Base-by-base conservation (phyloP, 2,888 invertebrate species). In the Apodemia zela region DNA sequence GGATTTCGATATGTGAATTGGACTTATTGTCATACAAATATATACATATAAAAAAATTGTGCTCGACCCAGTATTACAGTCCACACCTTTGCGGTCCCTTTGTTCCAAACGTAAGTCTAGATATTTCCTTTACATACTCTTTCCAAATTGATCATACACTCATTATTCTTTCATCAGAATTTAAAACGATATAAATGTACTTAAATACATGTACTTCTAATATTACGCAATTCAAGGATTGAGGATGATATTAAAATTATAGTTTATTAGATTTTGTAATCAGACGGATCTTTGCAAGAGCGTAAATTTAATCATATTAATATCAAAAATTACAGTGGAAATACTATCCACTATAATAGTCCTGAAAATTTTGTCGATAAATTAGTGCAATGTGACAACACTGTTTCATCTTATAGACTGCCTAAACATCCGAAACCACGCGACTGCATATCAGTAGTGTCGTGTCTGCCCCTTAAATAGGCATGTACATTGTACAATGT, bases 1-100 rank as follows among this genome's bases (percentile, higher is more conserved):
- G 86, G 87, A 80, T 78, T 82, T 76, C 82, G 87, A 89, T 89
- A 89, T 90, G 90, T 89, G 79, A 80, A 80, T 80, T 80, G 80
- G 82, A 87, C 87, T 85, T 88, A 88, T 85, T 85, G 87, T 85
- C 87, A 82, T 87, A 87, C 73, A 80, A 82, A 85, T 85, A 77
- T 87, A 87, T 54, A 54, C 54, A 54, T 83, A 86, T 77, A 74
- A 76, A 80, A 76, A 74, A 73, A 82, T 81, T 85, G 83, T 86
- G 84, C 82, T 87, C 84, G 73, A 87, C 89, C 91, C 89, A 89
- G 90, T 82, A 88, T 88, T 86, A 62, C 63, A 35, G 35, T 35
- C 35, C 35, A 35, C 35, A 78, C 76, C 71, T 71, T 72, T 73
- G 71, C 76, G 69, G 68, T 73, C 70, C 75, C 73, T 42, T 59